A percentile compares a stretch with the other conserved stretches of the same genome.
These are phyloP conservation scores for Peucedramus taeniatus DNA, from an alignment of 2,113 vertebrate species.

Conservation along the genomic window DNA sequence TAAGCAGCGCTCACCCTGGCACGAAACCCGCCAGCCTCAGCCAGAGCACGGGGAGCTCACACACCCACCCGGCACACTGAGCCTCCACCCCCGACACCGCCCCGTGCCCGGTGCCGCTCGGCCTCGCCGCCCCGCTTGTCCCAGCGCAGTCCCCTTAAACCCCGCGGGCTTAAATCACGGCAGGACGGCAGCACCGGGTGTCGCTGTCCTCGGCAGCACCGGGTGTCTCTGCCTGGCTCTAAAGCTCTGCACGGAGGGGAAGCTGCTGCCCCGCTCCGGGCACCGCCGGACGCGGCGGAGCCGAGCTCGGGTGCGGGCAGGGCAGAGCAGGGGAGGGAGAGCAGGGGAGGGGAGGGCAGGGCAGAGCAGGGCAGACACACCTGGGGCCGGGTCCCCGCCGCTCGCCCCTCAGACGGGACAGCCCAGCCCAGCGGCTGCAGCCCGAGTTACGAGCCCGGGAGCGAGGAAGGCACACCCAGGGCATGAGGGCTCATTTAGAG, in stretches of 20 bases:
- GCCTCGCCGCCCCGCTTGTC: background rate
- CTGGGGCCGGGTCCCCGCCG: background rate
- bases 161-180: background rate
- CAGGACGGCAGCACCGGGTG: fast-evolving
- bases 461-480: too few species aligned
- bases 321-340: too few species aligned
- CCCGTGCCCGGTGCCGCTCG: fast-evolving
- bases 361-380: background rate
- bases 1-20: background rate
- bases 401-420: too few species aligned
- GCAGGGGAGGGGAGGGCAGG: too few species aligned
- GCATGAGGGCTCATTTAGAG: background rate
- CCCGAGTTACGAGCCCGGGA: background rate
- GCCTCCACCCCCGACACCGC: background rate
- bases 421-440: background rate
- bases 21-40: background rate
- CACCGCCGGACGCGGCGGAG: fast-evolving
- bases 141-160: fast-evolving
- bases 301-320: background rate
- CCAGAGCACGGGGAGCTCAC: fast-evolving
- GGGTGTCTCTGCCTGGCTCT: fast-evolving
- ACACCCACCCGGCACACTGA: fast-evolving
- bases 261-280: too few species aligned
- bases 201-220: fast-evolving
- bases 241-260: background rate